Base-by-base conservation (phyloP, 1,140 invertebrate genomes). In the Globodera ellingtonae region DNA sequence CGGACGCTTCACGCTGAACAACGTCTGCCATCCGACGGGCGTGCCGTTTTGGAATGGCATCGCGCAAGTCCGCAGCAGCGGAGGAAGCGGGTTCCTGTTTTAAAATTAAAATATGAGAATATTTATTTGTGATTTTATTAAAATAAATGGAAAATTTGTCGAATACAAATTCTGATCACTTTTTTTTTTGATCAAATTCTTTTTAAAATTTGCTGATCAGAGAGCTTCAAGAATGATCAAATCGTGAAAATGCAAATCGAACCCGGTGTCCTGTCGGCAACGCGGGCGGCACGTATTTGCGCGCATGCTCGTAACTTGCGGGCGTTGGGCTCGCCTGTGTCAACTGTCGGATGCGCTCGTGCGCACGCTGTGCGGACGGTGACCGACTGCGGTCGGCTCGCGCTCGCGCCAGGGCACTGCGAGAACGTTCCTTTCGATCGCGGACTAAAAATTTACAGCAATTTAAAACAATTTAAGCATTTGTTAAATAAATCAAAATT, bases 181-280 rank as follows among this genome's bases (percentile, higher is more conserved):
- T 52, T 52, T 6, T 6, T 52, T 52, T 8, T 52, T 52, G 1
- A 35, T 35, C 35, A 35, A 35, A 35, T 35, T 24, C 24, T 24
- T 35, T 35, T 35, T 35, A 3, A 35, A 35, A 0, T 35, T 2
- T 35, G 35, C 35, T 35, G 35, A 35, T 35, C 35, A 35, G 35
- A 35, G 35, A 0, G 35, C 35, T 35, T 35, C 1, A 35, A 35
- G 35, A 0, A 2, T 35, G 35, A 35, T 35, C 35, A 35, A 3
- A 35, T 35, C 1, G 35, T 35, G 35, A 35, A 35, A 35, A 2
- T 35, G 35, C 3, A 35, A 52, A 2, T 24, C 84, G 46, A 18
- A 88, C 86, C 70, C 79, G 72, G 78, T 83, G 81, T 21, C 87
- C 86, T 6, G 88, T 82, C n/a, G 86, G 86, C 9, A 88, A 71